Conservation (phyloP, 2,888 invertebrate genomes). For the Tridacna gigas region DNA sequence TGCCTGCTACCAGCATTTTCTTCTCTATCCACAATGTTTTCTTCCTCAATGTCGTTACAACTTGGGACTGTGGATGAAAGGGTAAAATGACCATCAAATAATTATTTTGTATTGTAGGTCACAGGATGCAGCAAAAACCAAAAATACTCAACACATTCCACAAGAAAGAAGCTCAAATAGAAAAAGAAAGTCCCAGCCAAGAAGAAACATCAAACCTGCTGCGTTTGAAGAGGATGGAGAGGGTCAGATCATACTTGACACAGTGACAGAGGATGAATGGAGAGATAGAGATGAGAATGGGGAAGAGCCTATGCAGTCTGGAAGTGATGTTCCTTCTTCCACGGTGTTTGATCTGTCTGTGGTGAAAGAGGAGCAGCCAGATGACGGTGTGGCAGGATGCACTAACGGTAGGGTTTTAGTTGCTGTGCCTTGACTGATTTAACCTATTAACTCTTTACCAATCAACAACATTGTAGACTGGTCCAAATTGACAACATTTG, state of each 20-base stretch:
- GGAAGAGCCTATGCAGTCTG: constrained; percentile 9
- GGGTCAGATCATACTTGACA: constrained; percentile 24
- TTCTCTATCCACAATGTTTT: too few relatives aligned
- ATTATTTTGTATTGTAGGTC: background rate
- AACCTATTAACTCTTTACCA: too few relatives aligned
- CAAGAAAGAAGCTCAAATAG: constrained; percentile 24
- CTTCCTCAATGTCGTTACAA: too few relatives aligned
- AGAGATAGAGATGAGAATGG: constrained; percentile 32
- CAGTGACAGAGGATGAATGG: constrained; percentile 28
- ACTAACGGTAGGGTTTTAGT: constrained; percentile 37
- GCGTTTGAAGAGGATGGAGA: constrained; percentile 29
- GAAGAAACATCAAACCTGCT: constrained; percentile 43
- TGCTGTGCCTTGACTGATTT: too few relatives aligned
- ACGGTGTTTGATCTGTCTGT: constrained; percentile 44
- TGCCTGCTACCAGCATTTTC: too few relatives aligned
- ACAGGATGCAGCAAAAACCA: background rate
- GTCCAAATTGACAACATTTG: too few relatives aligned
- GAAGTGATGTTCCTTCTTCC: background rate
- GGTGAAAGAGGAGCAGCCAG: constrained; percentile 50
- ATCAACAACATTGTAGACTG: too few relatives aligned
- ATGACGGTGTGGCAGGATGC: constrained; percentile 10
- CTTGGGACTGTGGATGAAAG: too few relatives aligned
- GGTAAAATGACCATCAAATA: too few relatives aligned
- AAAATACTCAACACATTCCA: constrained; percentile 22
- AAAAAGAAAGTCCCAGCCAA: constrained; percentile 56